A percentile compares a stretch with the other conserved stretches of the same genome.
Conservation (phyloP, 2,113 vertebrate species). For the Aspidoscelis tigris region DNA sequence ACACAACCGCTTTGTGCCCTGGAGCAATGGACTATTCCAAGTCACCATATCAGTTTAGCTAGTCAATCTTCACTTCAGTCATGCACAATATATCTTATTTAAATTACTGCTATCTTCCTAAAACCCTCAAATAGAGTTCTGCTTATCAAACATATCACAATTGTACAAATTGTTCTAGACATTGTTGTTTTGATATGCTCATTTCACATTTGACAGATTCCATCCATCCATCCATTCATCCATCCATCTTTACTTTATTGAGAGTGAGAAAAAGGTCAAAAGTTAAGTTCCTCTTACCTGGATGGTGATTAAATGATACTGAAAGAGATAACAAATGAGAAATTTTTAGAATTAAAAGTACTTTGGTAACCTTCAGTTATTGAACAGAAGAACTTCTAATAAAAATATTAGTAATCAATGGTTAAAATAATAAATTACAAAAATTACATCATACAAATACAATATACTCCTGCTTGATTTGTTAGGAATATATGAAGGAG, state of each 20-base stretch:
- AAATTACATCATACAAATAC: not conserved
- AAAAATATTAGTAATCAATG: too few relatives aligned
- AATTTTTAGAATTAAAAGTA: conserved; percentile 30
- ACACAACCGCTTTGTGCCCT: not conserved
- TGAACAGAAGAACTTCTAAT: not conserved
- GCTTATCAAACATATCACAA: too few relatives aligned
- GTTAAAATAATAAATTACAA: too few relatives aligned
- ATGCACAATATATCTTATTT: not conserved
- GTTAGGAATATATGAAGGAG: not conserved
- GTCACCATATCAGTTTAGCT: not conserved
- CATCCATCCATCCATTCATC: too few relatives aligned
- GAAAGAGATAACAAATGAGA: conserved; percentile 44
- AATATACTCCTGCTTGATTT: not conserved
- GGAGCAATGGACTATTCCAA: not conserved
- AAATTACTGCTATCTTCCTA: too few relatives aligned
- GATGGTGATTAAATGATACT: conserved; percentile 65
- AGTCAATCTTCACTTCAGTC: not conserved
- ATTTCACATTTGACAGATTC: too few relatives aligned
- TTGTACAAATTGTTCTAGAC: too few relatives aligned
- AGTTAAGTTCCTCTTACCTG: conserved; percentile 58
- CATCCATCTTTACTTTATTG: too few relatives aligned
- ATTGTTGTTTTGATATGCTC: too few relatives aligned
- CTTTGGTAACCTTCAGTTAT: not conserved
- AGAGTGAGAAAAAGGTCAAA: too few relatives aligned
- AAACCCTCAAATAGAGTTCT: too few relatives aligned